phyloP scores from a whole-genome alignment of 2,888 invertebrate genomes.

The Gymnosoma rotundatum region DNA sequence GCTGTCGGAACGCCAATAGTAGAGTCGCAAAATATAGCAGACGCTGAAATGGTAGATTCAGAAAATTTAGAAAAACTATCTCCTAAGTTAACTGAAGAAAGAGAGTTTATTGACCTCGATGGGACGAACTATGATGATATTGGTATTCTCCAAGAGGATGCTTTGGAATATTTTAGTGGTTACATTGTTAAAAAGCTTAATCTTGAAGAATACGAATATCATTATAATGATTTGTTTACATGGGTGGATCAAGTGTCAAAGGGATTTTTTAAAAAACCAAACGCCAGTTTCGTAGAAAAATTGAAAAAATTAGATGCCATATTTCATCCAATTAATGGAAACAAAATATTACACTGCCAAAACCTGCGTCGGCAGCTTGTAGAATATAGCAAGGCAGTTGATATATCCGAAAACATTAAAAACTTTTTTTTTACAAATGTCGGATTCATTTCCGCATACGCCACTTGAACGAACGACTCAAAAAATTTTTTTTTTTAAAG shows the following conservation, averaged over 20 bases:
- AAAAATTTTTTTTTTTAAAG: background rate
- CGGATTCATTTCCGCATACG: background rate
- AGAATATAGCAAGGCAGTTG: background rate
- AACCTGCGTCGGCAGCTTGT: background rate
- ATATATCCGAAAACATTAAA: background rate
- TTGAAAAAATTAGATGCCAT: background rate
- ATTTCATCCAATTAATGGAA: background rate
- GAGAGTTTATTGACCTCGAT: background rate
- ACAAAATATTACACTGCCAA: background rate
- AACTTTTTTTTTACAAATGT: constrained; percentile 9
- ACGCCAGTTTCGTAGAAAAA: background rate
- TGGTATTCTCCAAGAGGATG: background rate
- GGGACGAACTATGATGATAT: background rate
- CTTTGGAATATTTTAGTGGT: background rate
- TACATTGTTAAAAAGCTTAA: background rate
- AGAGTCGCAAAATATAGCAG: background rate
- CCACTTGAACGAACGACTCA: background rate
- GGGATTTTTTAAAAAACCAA: too few species aligned
- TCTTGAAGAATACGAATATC: background rate
- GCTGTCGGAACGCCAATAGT: background rate
- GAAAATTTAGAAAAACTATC: background rate
- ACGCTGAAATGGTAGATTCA: background rate
- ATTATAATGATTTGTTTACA: background rate
- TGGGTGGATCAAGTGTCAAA: constrained; percentile 9
- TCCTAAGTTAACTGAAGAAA: background rate